Conservation (phyloP, 2,888 invertebrate genomes). For the Drosophila falleni region DNA sequence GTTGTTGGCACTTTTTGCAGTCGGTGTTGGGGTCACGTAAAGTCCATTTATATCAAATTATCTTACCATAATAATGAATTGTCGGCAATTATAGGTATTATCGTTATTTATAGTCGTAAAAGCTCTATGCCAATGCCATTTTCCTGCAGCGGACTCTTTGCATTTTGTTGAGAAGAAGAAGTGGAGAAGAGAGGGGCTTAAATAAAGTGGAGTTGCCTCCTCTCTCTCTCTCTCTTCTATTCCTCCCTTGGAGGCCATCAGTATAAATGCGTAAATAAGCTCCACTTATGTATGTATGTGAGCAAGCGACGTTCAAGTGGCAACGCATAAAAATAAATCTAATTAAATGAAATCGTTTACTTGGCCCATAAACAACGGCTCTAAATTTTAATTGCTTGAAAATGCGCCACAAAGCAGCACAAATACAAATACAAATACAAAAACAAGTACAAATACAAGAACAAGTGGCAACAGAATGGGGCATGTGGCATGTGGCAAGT, state of each 20-base stretch:
- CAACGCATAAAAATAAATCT: constrained; percentile 76
- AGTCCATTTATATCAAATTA: constrained; percentile 85
- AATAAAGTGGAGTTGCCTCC: background rate
- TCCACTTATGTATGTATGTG: constrained; percentile 41
- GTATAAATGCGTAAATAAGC: constrained; percentile 65
- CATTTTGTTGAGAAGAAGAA: constrained; percentile 30
- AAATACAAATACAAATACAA: constrained; percentile 3
- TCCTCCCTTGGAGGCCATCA: constrained; percentile 7
- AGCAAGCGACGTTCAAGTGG: constrained; percentile 38
- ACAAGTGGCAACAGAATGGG: background rate
- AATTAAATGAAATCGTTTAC: constrained; percentile 75
- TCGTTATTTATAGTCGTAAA: constrained; percentile 85
- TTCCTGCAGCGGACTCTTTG: constrained; percentile 47
- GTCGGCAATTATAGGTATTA: constrained; percentile 85
- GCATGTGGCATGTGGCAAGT: constrained; percentile 15
- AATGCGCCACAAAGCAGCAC: constrained; percentile 39
- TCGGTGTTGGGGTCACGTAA: constrained; percentile 84
- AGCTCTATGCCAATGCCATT: constrained; percentile 57
- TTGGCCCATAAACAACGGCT: constrained; percentile 65
- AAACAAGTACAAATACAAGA: too few species aligned
- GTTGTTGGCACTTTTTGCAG: constrained; percentile 40
- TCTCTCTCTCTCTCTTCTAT: background rate
- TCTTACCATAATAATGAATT: constrained; percentile 85
- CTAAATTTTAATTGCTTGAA: constrained; percentile 65
- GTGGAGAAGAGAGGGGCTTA: background rate